phyloP scores from a whole-genome alignment of 2,888 invertebrate species.

The Gryllus longicercus region DNA sequence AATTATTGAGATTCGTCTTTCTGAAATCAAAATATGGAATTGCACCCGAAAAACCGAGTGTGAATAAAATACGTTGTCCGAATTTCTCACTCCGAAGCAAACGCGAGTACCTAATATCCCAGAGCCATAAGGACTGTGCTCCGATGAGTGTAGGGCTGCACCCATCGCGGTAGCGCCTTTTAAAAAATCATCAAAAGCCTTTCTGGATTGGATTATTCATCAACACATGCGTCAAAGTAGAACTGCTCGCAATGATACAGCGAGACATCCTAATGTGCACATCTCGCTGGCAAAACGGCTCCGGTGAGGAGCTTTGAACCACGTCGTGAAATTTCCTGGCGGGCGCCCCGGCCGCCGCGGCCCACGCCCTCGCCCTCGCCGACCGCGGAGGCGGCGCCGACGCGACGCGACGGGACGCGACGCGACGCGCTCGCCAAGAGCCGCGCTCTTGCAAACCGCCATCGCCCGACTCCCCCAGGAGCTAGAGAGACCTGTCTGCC shows the following conservation, averaged over 20 bases:
- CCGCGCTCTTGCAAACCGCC: constrained; percentile 2
- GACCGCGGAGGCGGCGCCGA: not conserved
- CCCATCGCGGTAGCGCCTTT: not conserved
- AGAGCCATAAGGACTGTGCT: not conserved
- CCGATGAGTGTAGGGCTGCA: not conserved
- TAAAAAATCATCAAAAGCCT: constrained; percentile 8
- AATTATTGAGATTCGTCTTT: no score
- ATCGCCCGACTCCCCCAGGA: not conserved
- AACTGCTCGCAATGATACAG: not conserved
- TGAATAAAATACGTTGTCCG: no score
- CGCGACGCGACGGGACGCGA: no score
- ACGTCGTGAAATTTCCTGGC: not conserved
- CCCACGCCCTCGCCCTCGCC: not conserved
- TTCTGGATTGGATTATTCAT: constrained; percentile 3
- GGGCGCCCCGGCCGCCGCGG: not conserved
- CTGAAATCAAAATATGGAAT: no score
- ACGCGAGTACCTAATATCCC: not conserved
- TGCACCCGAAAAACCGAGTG: no score
- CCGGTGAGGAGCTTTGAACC: not conserved
- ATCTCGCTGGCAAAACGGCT: not conserved
- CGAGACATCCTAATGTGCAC: constrained; percentile 11
- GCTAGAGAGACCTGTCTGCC: constrained; percentile 11
- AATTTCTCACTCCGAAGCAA: no score
- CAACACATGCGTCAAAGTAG: constrained; percentile 3
- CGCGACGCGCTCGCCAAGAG: not conserved